Conservation (phyloP, 2,797 vertebrate species). For the Peromyscus nudipes region DNA sequence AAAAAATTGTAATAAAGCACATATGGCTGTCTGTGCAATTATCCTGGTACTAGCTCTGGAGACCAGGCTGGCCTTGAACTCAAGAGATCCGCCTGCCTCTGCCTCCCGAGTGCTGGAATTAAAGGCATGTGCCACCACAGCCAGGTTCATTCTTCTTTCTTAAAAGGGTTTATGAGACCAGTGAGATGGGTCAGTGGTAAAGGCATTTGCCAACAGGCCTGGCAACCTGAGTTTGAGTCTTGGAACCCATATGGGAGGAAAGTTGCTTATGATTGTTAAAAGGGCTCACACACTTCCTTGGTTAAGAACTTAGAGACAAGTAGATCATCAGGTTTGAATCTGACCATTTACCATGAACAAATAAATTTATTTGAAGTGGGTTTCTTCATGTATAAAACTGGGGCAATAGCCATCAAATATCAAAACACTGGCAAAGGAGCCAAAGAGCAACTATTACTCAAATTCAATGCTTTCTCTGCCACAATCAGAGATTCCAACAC, state of each 20-base stretch:
- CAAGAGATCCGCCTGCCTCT: not conserved
- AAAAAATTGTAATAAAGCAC: not conserved
- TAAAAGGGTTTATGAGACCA: not conserved
- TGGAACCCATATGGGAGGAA: not conserved
- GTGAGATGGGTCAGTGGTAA: not conserved
- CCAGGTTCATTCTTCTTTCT: not conserved
- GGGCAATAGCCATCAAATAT: not conserved
- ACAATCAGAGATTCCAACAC: not conserved
- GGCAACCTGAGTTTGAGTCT: not conserved
- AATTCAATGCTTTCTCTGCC: not conserved
- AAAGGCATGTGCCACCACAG: accelerated
- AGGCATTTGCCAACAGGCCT: not conserved
- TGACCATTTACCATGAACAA: not conserved
- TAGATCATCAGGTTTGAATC: not conserved
- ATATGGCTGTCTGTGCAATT: not conserved
- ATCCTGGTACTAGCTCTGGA: not conserved
- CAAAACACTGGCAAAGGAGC: not conserved
- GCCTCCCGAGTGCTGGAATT: not conserved
- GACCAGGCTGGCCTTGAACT: too few species aligned
- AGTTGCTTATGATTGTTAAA: not conserved
- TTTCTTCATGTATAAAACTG: not conserved
- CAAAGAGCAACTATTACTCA: not conserved
- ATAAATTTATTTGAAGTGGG: not conserved
- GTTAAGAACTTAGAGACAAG: not conserved
- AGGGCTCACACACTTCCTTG: not conserved